These are phyloP conservation scores for Lobophora halterata DNA, from an alignment of 2,888 invertebrate species.

Conservation along the genomic window DNA sequence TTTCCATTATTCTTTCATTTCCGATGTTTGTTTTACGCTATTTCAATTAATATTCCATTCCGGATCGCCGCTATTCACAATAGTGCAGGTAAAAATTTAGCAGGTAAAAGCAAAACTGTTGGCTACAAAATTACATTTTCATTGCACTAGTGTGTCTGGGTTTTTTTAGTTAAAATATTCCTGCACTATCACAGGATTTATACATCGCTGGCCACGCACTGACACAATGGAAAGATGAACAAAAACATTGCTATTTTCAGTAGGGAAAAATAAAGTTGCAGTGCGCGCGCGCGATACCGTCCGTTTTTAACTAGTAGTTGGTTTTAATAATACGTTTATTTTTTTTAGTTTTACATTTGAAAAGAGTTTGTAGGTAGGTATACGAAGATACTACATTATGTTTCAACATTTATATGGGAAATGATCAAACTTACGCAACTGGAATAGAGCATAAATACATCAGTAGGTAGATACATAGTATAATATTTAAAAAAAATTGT, in stretches of 20 bases:
- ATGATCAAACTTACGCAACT: too few relatives aligned
- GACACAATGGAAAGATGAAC: constrained; percentile 68
- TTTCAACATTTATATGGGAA: too few relatives aligned
- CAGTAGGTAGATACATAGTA: too few relatives aligned
- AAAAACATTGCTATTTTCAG: constrained; percentile 60
- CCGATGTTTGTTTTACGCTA: neutral
- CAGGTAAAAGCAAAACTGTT: constrained; percentile 24
- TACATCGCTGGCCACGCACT: constrained; percentile 63
- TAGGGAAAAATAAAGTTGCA: constrained; percentile 41
- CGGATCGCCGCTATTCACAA: constrained; percentile 5
- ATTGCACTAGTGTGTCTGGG: constrained; percentile 40
- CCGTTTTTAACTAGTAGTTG: constrained; percentile 31
- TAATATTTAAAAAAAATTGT: too few relatives aligned
- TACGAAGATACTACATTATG: too few relatives aligned
- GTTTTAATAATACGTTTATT: constrained; percentile 18
- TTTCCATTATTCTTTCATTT: neutral
- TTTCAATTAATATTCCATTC: constrained; percentile 7
- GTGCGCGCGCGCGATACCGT: constrained; percentile 34
- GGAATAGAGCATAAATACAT: too few relatives aligned
- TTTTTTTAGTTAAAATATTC: constrained; percentile 62
- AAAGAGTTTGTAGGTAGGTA: too few relatives aligned
- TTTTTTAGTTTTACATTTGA: constrained; percentile 1
- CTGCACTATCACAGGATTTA: constrained; percentile 68
- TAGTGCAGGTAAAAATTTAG: constrained; percentile 10
- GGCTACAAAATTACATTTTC: constrained; percentile 39